These are phyloP conservation scores for Parelbella ahira DNA, from an alignment of 2,888 invertebrate genomes.

Conservation along the genomic window DNA sequence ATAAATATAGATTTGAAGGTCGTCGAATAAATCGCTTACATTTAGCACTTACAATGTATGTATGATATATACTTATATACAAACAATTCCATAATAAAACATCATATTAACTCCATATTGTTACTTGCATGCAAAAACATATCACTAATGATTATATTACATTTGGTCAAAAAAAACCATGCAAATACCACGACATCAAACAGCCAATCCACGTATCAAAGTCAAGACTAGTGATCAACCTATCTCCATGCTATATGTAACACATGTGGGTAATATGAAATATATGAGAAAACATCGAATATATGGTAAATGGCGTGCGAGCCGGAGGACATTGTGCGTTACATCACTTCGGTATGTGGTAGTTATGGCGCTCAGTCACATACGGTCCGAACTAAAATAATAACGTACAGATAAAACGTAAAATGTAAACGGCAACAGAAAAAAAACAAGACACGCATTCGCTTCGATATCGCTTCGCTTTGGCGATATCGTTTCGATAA, in stretches of 20 bases:
- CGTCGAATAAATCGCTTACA: slow-evolving; percentile 26
- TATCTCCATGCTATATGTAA: slow-evolving; percentile 15
- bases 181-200: slow-evolving; percentile 13
- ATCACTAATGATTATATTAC: slow-evolving; percentile 18
- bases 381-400: background rate
- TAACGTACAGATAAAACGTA: background rate
- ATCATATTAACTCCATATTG: no score
- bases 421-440: slow-evolving; percentile 15
- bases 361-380: slow-evolving; percentile 41
- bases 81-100: no score
- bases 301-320: slow-evolving; percentile 38
- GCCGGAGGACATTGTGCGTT: slow-evolving; percentile 40
- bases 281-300: slow-evolving; percentile 27
- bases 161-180: slow-evolving; percentile 14
- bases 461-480: no score
- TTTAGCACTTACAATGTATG: slow-evolving; percentile 4
- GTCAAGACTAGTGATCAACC: slow-evolving; percentile 19
- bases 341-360: slow-evolving; percentile 34
- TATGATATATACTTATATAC: slow-evolving; percentile 3
- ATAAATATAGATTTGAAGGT: slow-evolving; percentile 37
- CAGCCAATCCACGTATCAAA: slow-evolving; percentile 10
- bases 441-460: background rate
- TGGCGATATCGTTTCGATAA: no score
- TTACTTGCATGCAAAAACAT: slow-evolving; percentile 18
- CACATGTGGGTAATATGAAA: slow-evolving; percentile 26